Evolutionary conservation across 2,113 vertebrate species (phyloP).

Genomic region (Crotalus helleri): DNA sequence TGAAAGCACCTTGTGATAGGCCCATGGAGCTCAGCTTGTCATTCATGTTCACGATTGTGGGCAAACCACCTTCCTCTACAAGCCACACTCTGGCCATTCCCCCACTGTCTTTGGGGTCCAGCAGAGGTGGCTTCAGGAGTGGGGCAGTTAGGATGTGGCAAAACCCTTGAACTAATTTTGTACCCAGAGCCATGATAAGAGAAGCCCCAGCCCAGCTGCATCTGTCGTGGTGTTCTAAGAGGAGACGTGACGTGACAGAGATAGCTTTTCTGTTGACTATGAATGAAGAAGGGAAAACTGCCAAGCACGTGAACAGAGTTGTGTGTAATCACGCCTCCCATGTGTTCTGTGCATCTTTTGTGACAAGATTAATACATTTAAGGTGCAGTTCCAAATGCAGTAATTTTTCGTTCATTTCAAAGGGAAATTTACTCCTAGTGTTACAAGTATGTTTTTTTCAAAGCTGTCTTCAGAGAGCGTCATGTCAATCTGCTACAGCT

Average conservation of each 20-base stretch:
- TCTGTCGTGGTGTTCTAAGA: background rate
- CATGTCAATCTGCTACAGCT: background rate
- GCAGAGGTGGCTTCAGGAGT: background rate
- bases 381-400: conserved; percentile 12
- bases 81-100: background rate
- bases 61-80: background rate
- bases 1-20: background rate
- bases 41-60: no score
- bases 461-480: background rate
- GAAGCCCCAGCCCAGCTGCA: background rate
- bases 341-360: conserved; percentile 40
- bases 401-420: conserved; percentile 22
- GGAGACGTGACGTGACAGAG: background rate
- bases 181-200: background rate
- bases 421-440: conserved; percentile 10
- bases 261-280: background rate
- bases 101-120: background rate
- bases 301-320: background rate
- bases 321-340: background rate
- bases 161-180: background rate
- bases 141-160: background rate
- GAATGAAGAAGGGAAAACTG: background rate
- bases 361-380: background rate
- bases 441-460: conserved; percentile 42
- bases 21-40: no score